A percentile compares a stretch with the other conserved stretches of the same genome.
These are phyloP conservation scores for Ariopsis seemanni DNA, from an alignment of 2,113 vertebrate species.

Conservation along the genomic window DNA sequence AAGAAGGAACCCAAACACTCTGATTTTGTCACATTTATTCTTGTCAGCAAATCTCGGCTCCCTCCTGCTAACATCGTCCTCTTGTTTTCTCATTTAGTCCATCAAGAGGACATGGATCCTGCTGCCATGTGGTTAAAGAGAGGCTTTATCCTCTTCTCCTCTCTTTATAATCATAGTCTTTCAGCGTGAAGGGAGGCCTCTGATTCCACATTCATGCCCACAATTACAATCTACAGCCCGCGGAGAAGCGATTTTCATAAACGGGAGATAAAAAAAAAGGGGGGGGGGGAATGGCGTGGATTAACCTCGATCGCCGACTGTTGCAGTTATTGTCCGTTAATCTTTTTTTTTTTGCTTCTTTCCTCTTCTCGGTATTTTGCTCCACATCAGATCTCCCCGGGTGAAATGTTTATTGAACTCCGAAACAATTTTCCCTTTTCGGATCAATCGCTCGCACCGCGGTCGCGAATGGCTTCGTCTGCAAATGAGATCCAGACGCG, in stretches of 20 bases:
- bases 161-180: constrained; percentile 29
- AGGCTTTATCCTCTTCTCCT: constrained; percentile 2
- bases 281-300: constrained; percentile 15
- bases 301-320: constrained; percentile 38
- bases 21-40: neutral
- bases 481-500: constrained; percentile 57
- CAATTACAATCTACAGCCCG: constrained; percentile 45
- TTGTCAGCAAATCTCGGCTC: neutral
- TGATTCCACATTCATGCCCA: constrained; percentile 37
- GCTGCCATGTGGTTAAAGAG: constrained; percentile 29
- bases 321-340: constrained; percentile 32
- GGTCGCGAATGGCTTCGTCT: constrained; percentile 46
- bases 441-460: constrained; percentile 56
- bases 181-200: constrained; percentile 38
- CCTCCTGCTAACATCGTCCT: constrained; percentile 10
- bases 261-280: constrained; percentile 30
- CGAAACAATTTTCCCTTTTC: constrained; percentile 61
- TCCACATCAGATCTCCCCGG: constrained; percentile 50
- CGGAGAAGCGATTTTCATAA: constrained; percentile 48
- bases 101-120: neutral
- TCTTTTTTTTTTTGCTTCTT: constrained; percentile 23
- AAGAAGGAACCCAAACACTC: neutral
- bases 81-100: constrained; percentile 24
- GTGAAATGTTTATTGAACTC: constrained; percentile 67
- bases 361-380: constrained; percentile 25